Evolutionary conservation across 1,140 invertebrate genomes (phyloP).

Genomic region (Proales similis): DNA sequence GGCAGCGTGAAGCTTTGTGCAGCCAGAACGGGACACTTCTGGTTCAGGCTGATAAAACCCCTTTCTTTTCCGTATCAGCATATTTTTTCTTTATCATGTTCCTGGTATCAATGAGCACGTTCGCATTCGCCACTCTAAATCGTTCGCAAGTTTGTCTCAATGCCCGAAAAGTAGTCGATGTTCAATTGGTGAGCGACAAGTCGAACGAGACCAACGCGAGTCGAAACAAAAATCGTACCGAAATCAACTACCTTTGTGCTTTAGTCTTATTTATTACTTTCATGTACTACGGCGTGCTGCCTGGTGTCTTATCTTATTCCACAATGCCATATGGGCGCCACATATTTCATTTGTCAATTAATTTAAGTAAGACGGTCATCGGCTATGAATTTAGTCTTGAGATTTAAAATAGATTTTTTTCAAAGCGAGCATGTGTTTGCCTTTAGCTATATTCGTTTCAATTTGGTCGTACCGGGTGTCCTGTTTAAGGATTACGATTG

Average conservation of each 20-base stretch:
- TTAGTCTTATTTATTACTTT: conserved; percentile 23
- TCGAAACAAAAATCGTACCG: not conserved
- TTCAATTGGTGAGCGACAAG: not conserved
- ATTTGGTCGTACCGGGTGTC: conserved; percentile 33
- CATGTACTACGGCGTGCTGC: conserved; percentile 29
- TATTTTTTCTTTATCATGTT: conserved; percentile 31
- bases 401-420: no score
- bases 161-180: conserved; percentile 27
- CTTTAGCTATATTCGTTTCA: conserved; percentile 24
- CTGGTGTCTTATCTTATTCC: conserved; percentile 27
- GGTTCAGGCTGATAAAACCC: no score
- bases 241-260: conserved; percentile 9
- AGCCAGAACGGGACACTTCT: no score
- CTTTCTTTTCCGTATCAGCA: conserved; percentile 14
- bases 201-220: conserved; percentile 5
- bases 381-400: no score
- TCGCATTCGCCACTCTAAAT: conserved; percentile 15
- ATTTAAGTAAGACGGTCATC: conserved; percentile 22
- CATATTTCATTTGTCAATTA: conserved; percentile 30
- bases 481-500: not conserved
- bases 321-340: conserved; percentile 25
- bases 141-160: not conserved
- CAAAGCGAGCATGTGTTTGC: conserved; percentile 4
- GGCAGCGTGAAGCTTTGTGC: no score
- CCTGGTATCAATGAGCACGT: conserved; percentile 16